Percentiles rank a stretch among this genome's conserved stretches.
Conservation (phyloP, 2,888 invertebrate genomes). For the Ormyrus nitidulus region DNA sequence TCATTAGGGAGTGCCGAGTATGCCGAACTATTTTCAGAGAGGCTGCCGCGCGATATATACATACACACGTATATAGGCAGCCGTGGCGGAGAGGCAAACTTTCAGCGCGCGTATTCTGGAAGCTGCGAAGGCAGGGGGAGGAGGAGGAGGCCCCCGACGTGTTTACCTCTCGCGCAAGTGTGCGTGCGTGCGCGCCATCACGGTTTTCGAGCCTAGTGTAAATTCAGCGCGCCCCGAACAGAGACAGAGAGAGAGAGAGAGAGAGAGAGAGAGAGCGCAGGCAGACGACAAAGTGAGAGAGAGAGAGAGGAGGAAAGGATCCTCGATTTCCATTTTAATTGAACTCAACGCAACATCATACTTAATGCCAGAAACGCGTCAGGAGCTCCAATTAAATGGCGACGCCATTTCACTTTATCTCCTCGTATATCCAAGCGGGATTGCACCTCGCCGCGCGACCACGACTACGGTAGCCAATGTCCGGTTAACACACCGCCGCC, state of each 20-base stretch:
- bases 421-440: slow-evolving; percentile 61
- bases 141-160: slow-evolving; percentile 26
- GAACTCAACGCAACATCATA: slow-evolving; percentile 74
- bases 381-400: slow-evolving; percentile 72
- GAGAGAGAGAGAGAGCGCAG: slow-evolving; percentile 37
- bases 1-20: slow-evolving; percentile 65
- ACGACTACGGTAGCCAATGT: slow-evolving; percentile 23
- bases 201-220: slow-evolving; percentile 16
- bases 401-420: slow-evolving; percentile 68
- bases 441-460: slow-evolving; percentile 51
- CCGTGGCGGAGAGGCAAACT: background rate
- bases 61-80: too few relatives aligned
- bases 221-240: slow-evolving; percentile 13
- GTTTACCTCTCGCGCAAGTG: background rate
- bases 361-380: slow-evolving; percentile 73
- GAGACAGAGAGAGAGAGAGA: background rate
- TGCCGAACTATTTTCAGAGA: slow-evolving; percentile 65
- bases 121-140: slow-evolving; percentile 31
- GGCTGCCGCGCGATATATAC: background rate
- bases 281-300: slow-evolving; percentile 26
- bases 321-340: slow-evolving; percentile 75
- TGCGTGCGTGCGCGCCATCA: slow-evolving; percentile 5
- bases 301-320: slow-evolving; percentile 55
- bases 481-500: slow-evolving; percentile 25
- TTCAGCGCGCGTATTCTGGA: slow-evolving; percentile 53